phyloP scores from a whole-genome alignment of 2,113 vertebrate species.

The Sceloporus undulatus region DNA sequence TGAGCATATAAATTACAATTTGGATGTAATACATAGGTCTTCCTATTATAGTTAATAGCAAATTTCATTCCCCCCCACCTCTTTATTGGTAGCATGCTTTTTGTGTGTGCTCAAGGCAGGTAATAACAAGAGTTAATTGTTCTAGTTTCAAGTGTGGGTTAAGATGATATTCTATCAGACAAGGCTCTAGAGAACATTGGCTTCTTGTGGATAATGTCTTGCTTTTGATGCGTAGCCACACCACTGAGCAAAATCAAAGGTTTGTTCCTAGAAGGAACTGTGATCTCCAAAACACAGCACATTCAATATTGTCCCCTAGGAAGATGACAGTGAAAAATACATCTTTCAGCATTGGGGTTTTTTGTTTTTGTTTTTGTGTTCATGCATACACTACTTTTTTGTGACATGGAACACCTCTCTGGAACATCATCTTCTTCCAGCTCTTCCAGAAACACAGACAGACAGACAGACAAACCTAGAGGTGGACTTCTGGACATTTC shows the following conservation, averaged over 20 bases:
- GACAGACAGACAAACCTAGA: too few relatives aligned
- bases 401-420: too few relatives aligned
- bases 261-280: slow-evolving; percentile 28
- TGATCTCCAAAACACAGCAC: slow-evolving; percentile 24
- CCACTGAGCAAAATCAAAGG: slow-evolving; percentile 12
- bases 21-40: not conserved
- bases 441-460: too few relatives aligned
- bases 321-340: not conserved
- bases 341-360: not conserved
- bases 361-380: not conserved
- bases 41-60: not conserved
- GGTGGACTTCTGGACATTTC: too few relatives aligned
- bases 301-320: slow-evolving; percentile 22
- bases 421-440: too few relatives aligned
- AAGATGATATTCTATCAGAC: not conserved
- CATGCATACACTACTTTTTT: too few relatives aligned
- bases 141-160: slow-evolving; percentile 26
- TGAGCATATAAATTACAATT: not conserved
- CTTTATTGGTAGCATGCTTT: slow-evolving; percentile 14
- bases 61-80: slow-evolving; percentile 13
- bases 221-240: slow-evolving; percentile 9
- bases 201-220: slow-evolving; percentile 15
- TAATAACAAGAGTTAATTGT: not conserved
- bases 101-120: slow-evolving; percentile 34
- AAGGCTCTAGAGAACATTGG: not conserved